Evolutionary conservation across 2,888 invertebrate species (phyloP), one percentile per base, ranked within the genome.

Genomic region (Salticus scenicus): DNA sequence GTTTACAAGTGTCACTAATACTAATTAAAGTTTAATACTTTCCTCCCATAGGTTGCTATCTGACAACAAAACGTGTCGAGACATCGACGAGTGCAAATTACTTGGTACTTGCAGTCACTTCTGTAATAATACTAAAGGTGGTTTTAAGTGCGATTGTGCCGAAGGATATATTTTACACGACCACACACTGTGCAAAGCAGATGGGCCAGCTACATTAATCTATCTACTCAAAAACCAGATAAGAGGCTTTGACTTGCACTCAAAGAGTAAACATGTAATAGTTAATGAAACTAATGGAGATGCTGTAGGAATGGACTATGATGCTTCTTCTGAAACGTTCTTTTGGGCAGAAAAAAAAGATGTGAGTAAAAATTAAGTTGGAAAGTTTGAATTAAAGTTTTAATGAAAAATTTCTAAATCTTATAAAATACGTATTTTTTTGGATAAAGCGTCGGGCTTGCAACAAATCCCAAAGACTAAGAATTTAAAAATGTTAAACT

Each of bases 321-420:
- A 97, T 30, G 97, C 97, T 91, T 93, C 96, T 75, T 96, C 96
- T 0, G 96, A 97, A 87, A 96, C 96, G 95, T 96, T 99, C 88
- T 98, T 97, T 91, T 99, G 98, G 98, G 97, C 97, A 89, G 98
- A 99, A 12, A 69, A 74, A 20, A 30, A 51, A n/a, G 94, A 95
- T 0, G 92, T 96, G 24, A 70, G 70, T 14, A 17, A n/a, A n/a
- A n/a, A n/a, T n/a, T n/a, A n/a, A n/a, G n/a, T n/a, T n/a, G n/a
- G n/a, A n/a, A n/a, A n/a, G n/a, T n/a, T n/a, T n/a, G n/a, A n/a
- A n/a, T n/a, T n/a, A n/a, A n/a, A n/a, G n/a, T n/a, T n/a, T n/a
- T n/a, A n/a, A n/a, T n/a, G n/a, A n/a, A n/a, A n/a, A n/a, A n/a
- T n/a, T n/a, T n/a, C n/a, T n/a, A n/a, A n/a, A n/a, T n/a, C n/a